Base-by-base conservation (phyloP, 2,113 vertebrate species). In the Spheniscus mendiculus region DNA sequence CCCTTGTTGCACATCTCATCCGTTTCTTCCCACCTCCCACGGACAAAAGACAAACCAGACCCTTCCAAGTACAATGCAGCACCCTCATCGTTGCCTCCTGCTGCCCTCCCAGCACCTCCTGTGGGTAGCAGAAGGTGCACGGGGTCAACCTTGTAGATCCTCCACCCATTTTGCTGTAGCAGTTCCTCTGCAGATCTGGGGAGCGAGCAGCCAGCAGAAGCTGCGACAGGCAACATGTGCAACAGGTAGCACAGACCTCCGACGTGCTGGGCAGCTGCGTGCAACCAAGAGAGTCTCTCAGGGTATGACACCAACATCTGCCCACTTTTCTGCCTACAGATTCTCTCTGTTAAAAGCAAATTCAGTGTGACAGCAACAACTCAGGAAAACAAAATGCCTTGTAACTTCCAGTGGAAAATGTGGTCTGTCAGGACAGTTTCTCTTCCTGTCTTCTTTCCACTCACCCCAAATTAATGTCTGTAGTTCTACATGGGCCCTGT, bases 41-140 rank as follows among this genome's bases (percentile, higher is more conserved):
- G 7, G 71, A 27, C 10, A 63, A 73, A 50, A 44, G 62, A 83
- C 42, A 84, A n/a, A 4, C 18, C 77, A 62, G 56, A 72, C 5
- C 9, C 16, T 83, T 65, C 44, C 15, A 50, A 36, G 44, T 19
- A 18, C 77, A 87, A 47, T 0, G 0, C 58, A 77, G 38, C 44
- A 59, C 21, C 6, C 23, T 42, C 7, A 0, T 3, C 0, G 2
- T 23, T 27, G 18, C 40, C 58, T 90, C 22, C 56, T 56, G 34
- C 15, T 22, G 12, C 45, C 15, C 45, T 79, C 15, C 10, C 63
- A 66, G 32, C 29, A 36, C 15, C 53, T 83, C 5, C 2, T 27
- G 15, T 0, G 1, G 22, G 40, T 13, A 73, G 53, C 58, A 73
- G 45, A 25, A 38, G 40, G 12, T 2, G 4, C 0, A 0, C 0